Conservation (phyloP, 2,797 vertebrate genomes). For the Valencia hispanica region DNA sequence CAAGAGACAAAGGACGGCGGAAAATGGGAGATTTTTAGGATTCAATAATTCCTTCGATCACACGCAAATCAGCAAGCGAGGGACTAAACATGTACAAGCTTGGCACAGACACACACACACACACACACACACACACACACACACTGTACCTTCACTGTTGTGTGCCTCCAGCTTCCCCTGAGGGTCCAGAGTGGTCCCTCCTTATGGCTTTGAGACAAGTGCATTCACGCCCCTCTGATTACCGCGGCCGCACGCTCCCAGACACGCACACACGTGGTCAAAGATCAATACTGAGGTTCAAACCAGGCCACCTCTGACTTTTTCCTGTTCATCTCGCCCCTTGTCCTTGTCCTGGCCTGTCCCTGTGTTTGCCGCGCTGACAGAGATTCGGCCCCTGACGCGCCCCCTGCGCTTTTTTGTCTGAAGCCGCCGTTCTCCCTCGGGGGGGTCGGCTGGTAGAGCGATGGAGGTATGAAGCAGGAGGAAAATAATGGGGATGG, state of each 20-base stretch:
- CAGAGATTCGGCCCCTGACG: slow-evolving; percentile 28
- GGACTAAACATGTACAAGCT: neutral
- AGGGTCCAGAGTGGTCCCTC: slow-evolving; percentile 59
- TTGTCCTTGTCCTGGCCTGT: slow-evolving; percentile 49
- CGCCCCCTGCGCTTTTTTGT: slow-evolving; percentile 13
- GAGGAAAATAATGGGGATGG: slow-evolving; percentile 19
- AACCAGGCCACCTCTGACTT: slow-evolving; percentile 19
- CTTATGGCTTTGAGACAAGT: slow-evolving; percentile 29
- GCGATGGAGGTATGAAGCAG: slow-evolving; percentile 25
- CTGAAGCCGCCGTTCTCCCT: slow-evolving; percentile 31
- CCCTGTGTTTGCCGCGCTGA: slow-evolving; percentile 28
- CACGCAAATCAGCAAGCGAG: slow-evolving; percentile 17
- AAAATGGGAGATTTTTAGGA: neutral
- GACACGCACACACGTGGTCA: neutral
- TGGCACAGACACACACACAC: neutral
- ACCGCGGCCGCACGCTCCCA: slow-evolving; percentile 15
- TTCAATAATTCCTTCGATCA: neutral
- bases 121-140: slow-evolving; percentile 13
- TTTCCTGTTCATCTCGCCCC: slow-evolving; percentile 3
- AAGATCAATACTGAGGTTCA: slow-evolving; percentile 47
- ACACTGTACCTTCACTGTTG: slow-evolving; percentile 19
- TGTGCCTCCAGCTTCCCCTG: slow-evolving; percentile 29
- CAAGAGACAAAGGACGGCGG: neutral
- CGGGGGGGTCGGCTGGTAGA: slow-evolving; percentile 24
- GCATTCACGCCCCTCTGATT: slow-evolving; percentile 48